These are phyloP conservation scores for Lasioglossum oenotherae DNA, from an alignment of 2,888 invertebrate species.

Conservation along the genomic window DNA sequence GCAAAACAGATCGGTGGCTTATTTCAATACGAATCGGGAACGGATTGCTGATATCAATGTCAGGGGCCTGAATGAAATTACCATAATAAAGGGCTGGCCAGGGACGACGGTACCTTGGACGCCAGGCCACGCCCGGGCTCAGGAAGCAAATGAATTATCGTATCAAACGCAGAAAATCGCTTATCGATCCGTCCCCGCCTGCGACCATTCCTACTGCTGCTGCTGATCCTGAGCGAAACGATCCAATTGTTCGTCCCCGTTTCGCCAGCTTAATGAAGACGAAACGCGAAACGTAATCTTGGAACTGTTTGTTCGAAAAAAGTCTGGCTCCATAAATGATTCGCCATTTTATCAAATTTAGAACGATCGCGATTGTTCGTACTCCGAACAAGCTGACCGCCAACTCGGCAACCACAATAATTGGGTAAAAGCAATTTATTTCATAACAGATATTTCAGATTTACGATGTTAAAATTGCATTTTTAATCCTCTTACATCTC, in stretches of 20 bases:
- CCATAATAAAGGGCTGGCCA: constrained; percentile 78
- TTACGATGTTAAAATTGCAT: neutral
- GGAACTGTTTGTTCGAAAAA: neutral
- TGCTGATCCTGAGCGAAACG: constrained; percentile 1
- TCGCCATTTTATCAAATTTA: neutral
- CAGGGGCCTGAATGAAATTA: constrained; percentile 77
- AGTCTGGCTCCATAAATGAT: neutral
- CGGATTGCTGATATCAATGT: constrained; percentile 78
- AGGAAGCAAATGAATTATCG: constrained; percentile 67
- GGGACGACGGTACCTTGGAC: constrained; percentile 56
- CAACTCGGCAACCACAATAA: neutral
- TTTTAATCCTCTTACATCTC: neutral
- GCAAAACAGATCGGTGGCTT: constrained; percentile 70
- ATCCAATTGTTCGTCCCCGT: constrained; percentile 37
- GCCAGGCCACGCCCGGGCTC: constrained; percentile 36
- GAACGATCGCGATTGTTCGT: neutral
- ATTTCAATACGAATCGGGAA: constrained; percentile 79
- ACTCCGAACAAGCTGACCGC: neutral
- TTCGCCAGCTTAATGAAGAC: neutral
- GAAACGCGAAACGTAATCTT: neutral
- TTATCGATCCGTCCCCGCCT: constrained; percentile 52
- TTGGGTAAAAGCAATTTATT: neutral
- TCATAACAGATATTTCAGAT: neutral
- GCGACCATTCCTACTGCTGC: constrained; percentile 10
- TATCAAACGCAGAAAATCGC: constrained; percentile 65